phyloP scores from a whole-genome alignment of 2,113 vertebrate species.

The Arvicanthis niloticus region DNA sequence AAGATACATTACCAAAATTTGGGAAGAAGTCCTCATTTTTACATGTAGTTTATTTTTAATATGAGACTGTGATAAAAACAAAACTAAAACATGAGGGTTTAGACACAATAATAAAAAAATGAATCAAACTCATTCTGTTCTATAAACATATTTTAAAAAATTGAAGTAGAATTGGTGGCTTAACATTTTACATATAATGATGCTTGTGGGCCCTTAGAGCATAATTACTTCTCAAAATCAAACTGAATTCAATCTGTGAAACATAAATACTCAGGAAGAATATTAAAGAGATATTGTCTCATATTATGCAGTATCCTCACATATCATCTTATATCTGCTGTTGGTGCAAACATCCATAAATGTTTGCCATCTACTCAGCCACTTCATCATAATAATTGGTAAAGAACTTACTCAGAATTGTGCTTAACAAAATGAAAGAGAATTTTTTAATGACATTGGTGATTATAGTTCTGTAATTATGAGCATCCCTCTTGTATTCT shows the following conservation, averaged over 20 bases:
- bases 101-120: background rate
- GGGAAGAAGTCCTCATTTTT: background rate
- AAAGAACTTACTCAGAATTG: slow-evolving; percentile 15
- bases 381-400: slow-evolving; percentile 1
- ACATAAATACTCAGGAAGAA: background rate
- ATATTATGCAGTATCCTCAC: background rate
- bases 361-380: background rate
- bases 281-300: background rate
- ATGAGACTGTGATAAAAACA: background rate
- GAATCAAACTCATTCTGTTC: background rate
- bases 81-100: background rate
- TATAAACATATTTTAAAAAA: slow-evolving; percentile 15
- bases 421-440: slow-evolving; percentile 42
- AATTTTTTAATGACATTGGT: slow-evolving; percentile 6
- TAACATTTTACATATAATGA: background rate
- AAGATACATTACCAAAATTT: background rate
- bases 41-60: background rate
- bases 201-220: background rate
- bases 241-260: background rate
- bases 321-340: background rate
- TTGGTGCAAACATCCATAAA: slow-evolving; percentile 18
- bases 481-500: slow-evolving; percentile 18
- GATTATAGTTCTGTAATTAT: background rate
- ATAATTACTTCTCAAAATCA: background rate
- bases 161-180: background rate